Base-by-base conservation (phyloP, 1,140 invertebrate genomes). In the Tetramorium alpestre region DNA sequence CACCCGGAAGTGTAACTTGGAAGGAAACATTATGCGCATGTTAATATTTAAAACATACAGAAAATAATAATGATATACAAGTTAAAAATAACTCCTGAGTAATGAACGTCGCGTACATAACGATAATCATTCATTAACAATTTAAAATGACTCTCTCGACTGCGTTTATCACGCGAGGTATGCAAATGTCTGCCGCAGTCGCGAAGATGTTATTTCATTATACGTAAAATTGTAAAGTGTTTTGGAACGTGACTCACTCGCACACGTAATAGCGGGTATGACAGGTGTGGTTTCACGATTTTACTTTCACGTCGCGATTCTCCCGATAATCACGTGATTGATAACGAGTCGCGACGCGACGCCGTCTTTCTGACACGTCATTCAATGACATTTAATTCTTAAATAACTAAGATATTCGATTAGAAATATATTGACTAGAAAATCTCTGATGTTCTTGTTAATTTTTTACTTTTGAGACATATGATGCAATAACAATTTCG, bases 31-130 rank as follows among this genome's bases (percentile, higher is more conserved):
- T 33, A 28, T 2, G 8, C n/a, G 1, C 0, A 28, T 41, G 51
- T 13, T 70, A 28, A 70, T 78, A 44, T 38, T 33, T 62, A 13
- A 73, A 47, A 33, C 10, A 33, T 73, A 7, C 7, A 13, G 33
- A 33, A 73, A 84, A 84, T 60, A 82, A 82, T 82, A 82, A 60
- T 73, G 38, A 18, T 58, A 51, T 70, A 82, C 13, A 82, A 82
- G 41, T 18, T 60, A 54, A 72, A 73, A 82, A 82, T 82, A 73
- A 54, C 11, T 5, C 22, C 0, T 47, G 78, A 56, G 11, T 44
- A 18, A 82, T 60, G n/a, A 62, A 49, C 33, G 54, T 56, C 54
- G 11, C n/a, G 22, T 7, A 18, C 22, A 4, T 13, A 28, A 3
- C 8, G 41, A 72, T 49, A 73, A 84, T 84, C 13, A 8, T 60